Evolutionary conservation across 2,797 vertebrate genomes (phyloP), one percentile per base, ranked within the genome.

Genomic region (Oreortyx pictus): DNA sequence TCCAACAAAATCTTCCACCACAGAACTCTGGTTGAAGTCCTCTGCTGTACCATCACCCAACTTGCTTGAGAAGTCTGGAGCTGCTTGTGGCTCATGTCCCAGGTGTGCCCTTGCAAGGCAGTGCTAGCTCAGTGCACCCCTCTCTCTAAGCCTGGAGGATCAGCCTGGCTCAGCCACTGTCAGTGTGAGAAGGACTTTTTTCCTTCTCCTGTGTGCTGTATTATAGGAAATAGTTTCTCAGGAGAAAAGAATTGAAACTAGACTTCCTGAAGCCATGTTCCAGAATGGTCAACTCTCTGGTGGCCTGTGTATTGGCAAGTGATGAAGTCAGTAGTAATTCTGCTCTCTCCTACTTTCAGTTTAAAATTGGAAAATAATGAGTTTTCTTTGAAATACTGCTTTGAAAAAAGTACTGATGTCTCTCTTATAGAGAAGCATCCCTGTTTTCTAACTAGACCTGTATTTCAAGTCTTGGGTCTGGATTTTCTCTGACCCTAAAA

Each of bases 1-100:
- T 77, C 57, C 15, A 19, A 31, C 29, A 31, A 27, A n/a, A 49
- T 71, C 2, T 2, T 33, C 20, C 57, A 25, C 35, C 5, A 7
- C 4, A 2, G 33, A 46, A 60, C 33, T 4, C 12, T 31, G 8
- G 17, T 9, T 67, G 20, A 31, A 3, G 1, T 39, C 20, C 23
- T 73, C 24, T 49, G 6, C 44, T 68, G 33, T 0, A 1, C 1
- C 2, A 44, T 87, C 46, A 12, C 24, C 17, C 0, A 0, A 12
- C 27, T 27, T n/a, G 22, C 23, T 0, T 2, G 22, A 31, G 59
- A 72, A 35, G 9, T 66, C 57, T 91, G 59, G 76, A 88, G 27
- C 67, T 52, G 47, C 27, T 52, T 16, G 35, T 29, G 35, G 15
- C 68, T 9, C 31, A 20, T 49, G 49, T 20, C 27, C 25, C 25